A percentile compares a stretch with the other conserved stretches of the same genome.
phyloP scores from a whole-genome alignment of 2,113 vertebrate species.

The Actenoides hombroni region DNA sequence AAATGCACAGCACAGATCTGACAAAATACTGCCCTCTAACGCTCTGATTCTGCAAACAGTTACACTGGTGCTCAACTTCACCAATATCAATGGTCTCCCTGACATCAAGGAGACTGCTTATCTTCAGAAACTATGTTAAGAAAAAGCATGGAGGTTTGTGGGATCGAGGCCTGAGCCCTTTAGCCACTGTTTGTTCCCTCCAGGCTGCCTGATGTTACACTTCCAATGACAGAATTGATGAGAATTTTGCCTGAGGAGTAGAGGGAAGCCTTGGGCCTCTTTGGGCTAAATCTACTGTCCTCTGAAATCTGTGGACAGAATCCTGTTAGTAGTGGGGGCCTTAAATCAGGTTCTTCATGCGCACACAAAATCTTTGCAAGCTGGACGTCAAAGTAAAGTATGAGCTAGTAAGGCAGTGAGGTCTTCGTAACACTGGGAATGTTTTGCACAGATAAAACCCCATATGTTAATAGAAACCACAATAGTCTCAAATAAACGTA shows the following conservation, averaged over 20 bases:
- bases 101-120: not conserved
- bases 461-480: not conserved
- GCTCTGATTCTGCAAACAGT: not conserved
- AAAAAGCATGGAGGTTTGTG: not conserved
- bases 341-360: not conserved
- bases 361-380: not conserved
- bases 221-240: not conserved
- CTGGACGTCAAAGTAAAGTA: not conserved
- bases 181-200: not conserved
- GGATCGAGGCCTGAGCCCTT: not conserved
- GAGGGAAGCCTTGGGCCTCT: not conserved
- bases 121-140: not conserved
- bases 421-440: not conserved
- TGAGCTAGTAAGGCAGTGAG: not conserved
- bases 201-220: not conserved
- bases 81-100: not conserved
- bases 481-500: not conserved
- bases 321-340: not conserved
- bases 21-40: slow-evolving; percentile 19
- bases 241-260: not conserved
- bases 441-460: not conserved
- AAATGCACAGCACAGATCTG: slow-evolving; percentile 5
- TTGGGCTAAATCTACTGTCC: not conserved
- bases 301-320: not conserved
- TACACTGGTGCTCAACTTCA: slow-evolving; percentile 5